A percentile compares a stretch with the other conserved stretches of the same genome.
Conservation (phyloP, 30 jellyfish, hydroid and myxozoan species). For the Aurelia sp. region DNA sequence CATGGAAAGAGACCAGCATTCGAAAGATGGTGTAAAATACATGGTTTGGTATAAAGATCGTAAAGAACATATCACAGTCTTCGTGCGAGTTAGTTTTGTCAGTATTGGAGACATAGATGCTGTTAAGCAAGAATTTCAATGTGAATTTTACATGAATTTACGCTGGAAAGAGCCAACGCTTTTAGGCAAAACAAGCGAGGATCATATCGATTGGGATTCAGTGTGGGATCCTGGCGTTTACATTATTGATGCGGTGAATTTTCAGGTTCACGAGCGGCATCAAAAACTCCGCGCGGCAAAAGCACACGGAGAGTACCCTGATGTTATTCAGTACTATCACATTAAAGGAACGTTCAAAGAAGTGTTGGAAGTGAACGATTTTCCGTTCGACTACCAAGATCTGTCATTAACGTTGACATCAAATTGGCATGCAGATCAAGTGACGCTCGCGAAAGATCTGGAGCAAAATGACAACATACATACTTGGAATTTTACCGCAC, state of each 20-base stretch:
- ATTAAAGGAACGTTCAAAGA: constrained; percentile 61
- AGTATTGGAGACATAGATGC: constrained; percentile 65
- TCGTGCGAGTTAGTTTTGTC: constrained; percentile 39
- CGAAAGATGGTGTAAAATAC: constrained; percentile 36
- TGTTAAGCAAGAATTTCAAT: constrained; percentile 46
- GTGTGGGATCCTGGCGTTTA: constrained; percentile 61
- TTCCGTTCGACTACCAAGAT: constrained; percentile 62
- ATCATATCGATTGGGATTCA: constrained; percentile 26
- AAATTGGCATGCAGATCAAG: constrained; percentile 29
- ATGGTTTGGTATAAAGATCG: constrained; percentile 29
- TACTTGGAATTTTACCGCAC: constrained; percentile 46
- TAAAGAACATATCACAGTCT: constrained; percentile 26
- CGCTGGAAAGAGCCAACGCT: constrained; percentile 55
- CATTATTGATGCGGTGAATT: constrained; percentile 31
- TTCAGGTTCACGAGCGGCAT: constrained; percentile 42
- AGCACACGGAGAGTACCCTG: constrained; percentile 21
- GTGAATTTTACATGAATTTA: constrained; percentile 51
- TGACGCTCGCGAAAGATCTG: constrained; percentile 13
- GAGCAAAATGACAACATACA: constrained; percentile 42
- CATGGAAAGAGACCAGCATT: too few relatives aligned
- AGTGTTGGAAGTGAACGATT: constrained; percentile 28
- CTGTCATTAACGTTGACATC: constrained; percentile 48
- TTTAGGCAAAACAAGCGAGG: neutral
- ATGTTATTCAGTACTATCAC: constrained; percentile 39
- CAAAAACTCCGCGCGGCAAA: constrained; percentile 9